Evolutionary conservation across 2,113 vertebrate genomes (phyloP), one percentile per base, ranked within the genome.

Genomic region (Percopsis transmontana): DNA sequence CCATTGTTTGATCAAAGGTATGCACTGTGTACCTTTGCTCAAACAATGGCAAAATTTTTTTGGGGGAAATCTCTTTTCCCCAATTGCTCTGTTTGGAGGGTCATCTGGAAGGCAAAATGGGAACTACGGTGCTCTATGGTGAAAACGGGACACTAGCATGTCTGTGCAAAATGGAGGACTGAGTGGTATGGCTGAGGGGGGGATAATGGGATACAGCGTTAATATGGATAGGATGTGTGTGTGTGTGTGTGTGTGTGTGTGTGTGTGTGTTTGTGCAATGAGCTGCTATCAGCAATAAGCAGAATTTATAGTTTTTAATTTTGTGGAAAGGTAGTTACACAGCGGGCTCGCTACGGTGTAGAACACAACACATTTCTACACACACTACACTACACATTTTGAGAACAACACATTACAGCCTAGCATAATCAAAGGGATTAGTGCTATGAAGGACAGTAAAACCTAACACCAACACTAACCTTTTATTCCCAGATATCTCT

Each of bases 301-400:
- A 94, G 86, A 96, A 98, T 97, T 97, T 98, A 98, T 97, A 95
- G 91, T 93, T 98, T 99, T 97, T 98, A 96, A 98, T 98, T 97
- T 98, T 90, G 93, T 89, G 70, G 91, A 92, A 94, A 94, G 94
- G 94, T 94, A 92, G 95, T 94, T 94, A 94, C 91, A 89, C 81
- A 93, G 88, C 89, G 87, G 88, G 84, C 91, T 93, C 82, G 93
- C 94, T 95, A 96, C 94, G 96, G 94, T 92, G 95, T 95, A 95
- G 92, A 95, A 94, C 95, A 94, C 86, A 92, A 91, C 80, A 91
- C 91, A 91, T 76, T 85, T 93, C 93, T 94, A 94, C 94, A 33
- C 27, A 33, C n/a, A n/a, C n/a, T 23, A 10, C 20, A 23, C 13
- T 16, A 18, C 6, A 14, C 51, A 23, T 53, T 20, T 23, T 14